These are phyloP conservation scores for Haliclystus octoradiatus DNA, from an alignment of 30 jellyfish, hydroid and myxozoan species.

Conservation along the genomic window DNA sequence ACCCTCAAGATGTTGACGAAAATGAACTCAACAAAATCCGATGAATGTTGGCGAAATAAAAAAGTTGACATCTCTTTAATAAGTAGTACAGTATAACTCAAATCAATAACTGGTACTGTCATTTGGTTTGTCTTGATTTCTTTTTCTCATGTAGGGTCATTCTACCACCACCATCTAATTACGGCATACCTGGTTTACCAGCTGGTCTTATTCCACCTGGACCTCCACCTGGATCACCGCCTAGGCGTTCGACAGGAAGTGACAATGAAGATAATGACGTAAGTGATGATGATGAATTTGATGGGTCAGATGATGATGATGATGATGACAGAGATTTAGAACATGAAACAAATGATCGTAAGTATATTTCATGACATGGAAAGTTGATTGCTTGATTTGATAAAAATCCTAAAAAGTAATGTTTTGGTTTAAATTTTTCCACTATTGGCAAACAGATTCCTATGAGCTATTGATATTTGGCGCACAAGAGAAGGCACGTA, in stretches of 20 bases:
- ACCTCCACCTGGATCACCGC: conserved; percentile 99
- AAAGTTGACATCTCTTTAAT: background rate
- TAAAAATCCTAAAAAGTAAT: too few relatives aligned
- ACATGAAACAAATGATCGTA: conserved; percentile 9
- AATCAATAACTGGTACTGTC: too few relatives aligned
- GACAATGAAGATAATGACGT: conserved; percentile 1
- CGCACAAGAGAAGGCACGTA: too few relatives aligned
- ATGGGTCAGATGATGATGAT: background rate
- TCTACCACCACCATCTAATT: background rate
- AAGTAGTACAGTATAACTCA: background rate
- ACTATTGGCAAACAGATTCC: too few relatives aligned
- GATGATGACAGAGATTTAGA: background rate
- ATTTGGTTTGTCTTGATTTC: background rate
- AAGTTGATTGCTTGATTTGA: too few relatives aligned
- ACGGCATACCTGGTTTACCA: conserved; percentile 84
- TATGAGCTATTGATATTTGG: too few relatives aligned
- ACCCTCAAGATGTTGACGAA: too few relatives aligned
- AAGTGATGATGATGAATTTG: conserved; percentile 2
- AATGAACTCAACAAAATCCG: too few relatives aligned
- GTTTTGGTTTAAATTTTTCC: too few relatives aligned
- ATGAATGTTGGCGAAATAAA: background rate
- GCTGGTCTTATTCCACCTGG: conserved; percentile 99
- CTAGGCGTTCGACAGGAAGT: conserved; percentile 29
- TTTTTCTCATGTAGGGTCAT: background rate
- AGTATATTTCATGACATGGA: too few relatives aligned